Base-by-base conservation (phyloP, 2,113 vertebrate genomes). In the Pseudonaja textilis region DNA sequence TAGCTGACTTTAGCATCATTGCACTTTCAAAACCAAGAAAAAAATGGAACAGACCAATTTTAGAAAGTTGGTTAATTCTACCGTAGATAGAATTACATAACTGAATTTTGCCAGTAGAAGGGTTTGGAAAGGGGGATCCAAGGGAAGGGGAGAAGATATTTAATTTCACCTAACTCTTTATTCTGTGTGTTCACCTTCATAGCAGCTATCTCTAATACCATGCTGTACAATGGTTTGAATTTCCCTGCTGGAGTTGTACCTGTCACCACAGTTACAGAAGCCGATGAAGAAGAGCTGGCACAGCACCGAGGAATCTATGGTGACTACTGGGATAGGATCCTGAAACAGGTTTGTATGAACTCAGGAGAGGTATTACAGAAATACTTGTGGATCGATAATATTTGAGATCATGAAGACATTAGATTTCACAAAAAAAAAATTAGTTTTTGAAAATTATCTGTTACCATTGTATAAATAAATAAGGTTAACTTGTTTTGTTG, bases 171-270 rank as follows among this genome's bases (percentile, higher is more conserved):
- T 18, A 20, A 54, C 8, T 39, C 6, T 50, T 42, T 16, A 45
- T 20, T 94, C 8, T 93, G 5, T 29, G 3, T 50, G 26, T 92
- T 93, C 11, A 64, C 86, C 57, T 90, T 94, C 93, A 74, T 92
- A 99, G 99, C 42, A 90, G 95, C 96, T 3, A 0, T 97, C 89
- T 96, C 97, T 90, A 98, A 97, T 92, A 98, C 98, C 0, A 3
- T 96, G 10, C 87, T 99, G 42, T 99, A 98, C 96, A 99, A 99
- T 6, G 92, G 98, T 94, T 95, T 99, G 85, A 98, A 98, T 95
- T 99, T 99, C 93, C 99, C 99, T 0, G 98, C 98, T 0, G 99
- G 99, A 1, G 96, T 98, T 1, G 98, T 99, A 45, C 97, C 98
- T 0, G 98, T 99, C 94, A 98, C 98, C 94, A 98, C 56, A 0